Evolutionary conservation across 2,113 vertebrate genomes (phyloP), one percentile per base, ranked within the genome.

Genomic region (Psettodes erumei): DNA sequence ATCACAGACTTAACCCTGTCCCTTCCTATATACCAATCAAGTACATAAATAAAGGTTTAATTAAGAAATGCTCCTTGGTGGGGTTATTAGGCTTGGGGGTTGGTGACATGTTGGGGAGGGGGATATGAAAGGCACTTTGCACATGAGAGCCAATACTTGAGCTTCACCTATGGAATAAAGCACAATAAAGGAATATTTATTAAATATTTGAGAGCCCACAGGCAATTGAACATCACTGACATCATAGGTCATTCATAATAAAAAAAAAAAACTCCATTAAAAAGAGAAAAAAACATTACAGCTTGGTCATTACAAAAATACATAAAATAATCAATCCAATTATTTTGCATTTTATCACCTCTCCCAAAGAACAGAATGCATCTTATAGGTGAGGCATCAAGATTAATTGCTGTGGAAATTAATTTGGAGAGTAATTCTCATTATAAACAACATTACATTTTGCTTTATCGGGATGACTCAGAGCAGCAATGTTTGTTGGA

Each of bases 1-100:
- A 82, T 79, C 32, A 25, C 42, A 70, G 86, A 75, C 79, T 75
- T 88, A 87, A 91, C 82, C 70, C 76, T 37, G 71, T 69, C 73
- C 70, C 59, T 47, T 68, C 81, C 64, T 70, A 75, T 90, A 90
- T 66, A 89, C 71, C 89, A 90, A 91, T 91, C 89, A 91, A 90
- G 80, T 90, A 90, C 77, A 91, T 87, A 90, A 92, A 91, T 91
- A 91, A 88, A 87, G 86, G 69, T 92, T 92, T 93, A 90, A 93
- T 93, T 92, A 92, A 89, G 86, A 88, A 79, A 87, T 65, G 23
- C 79, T 75, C 51, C 78, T 73, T 74, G n/a, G 19, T 59, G 56
- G 79, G 80, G 71, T 79, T 86, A 35, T 37, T 38, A 63, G 76
- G 74, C 68, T 77, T 58, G 69, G 62, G 79, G 77, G 70, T 48